Base-by-base conservation (phyloP, 2,888 invertebrate genomes). In the Brachypalpus laphriformis region DNA sequence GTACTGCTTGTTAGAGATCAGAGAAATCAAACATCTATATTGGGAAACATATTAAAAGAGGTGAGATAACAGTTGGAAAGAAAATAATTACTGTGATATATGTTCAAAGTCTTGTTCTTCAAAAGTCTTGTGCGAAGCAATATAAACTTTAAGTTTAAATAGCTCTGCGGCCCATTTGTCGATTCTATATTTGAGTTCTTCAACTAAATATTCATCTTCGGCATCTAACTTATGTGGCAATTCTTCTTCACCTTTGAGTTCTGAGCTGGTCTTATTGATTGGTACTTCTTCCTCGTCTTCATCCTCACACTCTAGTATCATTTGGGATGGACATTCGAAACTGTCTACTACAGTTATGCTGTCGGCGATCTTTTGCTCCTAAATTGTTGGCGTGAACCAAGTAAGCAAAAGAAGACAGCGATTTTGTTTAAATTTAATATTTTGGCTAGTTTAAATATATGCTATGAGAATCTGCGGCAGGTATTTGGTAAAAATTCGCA, bases 21-120 rank as follows among this genome's bases (percentile, higher is more conserved):
- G 56, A 47, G 20, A 40, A 51, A 80, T 65, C 1, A 88, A n/a
- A 47, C 87, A 88, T 2, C 87, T 88, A 25, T 5, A 37, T 31
- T 25, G 7, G 9, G 6, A 34, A 63, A 49, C 6, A 4, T 3
- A 9, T 25, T 8, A 7, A 51, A 25, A 11, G 2, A 31, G 1
- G 16, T 31, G 9, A 42, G 18, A 18, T 7, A 3, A 45, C 0
- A 3, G 7, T 14, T 34, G 1, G 3, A 56, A 31, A 56, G n/a
- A 3, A 47, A 47, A 16, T 9, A 47, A 37, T 49, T 49, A 85
- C 85, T 45, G 31, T 11, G 71, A 81, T 18, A 81, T 6, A 2
- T 31, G 5, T 11, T 66, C 59, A 71, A 75, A 76, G 4, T 65
- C 65, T 42, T 81, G 81, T 22, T 85, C 59, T 40, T 81, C 71